phyloP scores from a whole-genome alignment of 2,797 vertebrate species.

The Aphelocoma californica region DNA sequence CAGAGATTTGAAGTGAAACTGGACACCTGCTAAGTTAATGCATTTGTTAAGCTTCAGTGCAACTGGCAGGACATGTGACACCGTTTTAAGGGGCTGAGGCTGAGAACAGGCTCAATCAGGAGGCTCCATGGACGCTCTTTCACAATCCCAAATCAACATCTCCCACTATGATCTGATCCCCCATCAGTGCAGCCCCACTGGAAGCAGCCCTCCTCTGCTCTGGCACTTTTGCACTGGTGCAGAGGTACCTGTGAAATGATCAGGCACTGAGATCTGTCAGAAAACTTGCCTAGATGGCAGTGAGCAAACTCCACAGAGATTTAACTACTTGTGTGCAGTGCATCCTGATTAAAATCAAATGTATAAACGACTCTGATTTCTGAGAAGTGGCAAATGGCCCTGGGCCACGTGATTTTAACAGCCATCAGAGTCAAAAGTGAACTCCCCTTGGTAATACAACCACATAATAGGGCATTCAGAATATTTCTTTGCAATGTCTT shows the following conservation, averaged over 20 bases:
- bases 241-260: not conserved
- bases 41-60: not conserved
- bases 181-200: not conserved
- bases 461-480: not conserved
- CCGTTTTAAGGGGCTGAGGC: not conserved
- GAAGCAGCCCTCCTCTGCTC: not conserved
- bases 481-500: not conserved
- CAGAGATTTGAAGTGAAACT: not conserved
- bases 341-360: not conserved
- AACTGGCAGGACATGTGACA: not conserved
- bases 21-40: not conserved
- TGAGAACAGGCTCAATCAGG: not conserved
- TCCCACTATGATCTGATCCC: not conserved
- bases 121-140: not conserved
- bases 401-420: not conserved
- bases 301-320: not conserved
- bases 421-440: not conserved
- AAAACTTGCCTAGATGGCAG: not conserved
- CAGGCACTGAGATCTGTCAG: not conserved
- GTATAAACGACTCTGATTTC: not conserved
- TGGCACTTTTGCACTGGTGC: not conserved
- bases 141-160: not conserved
- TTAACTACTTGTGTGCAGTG: not conserved
- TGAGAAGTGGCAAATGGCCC: not conserved
- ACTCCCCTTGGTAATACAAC: not conserved